Evolutionary conservation across 2,797 vertebrate species (phyloP), one percentile per base, ranked within the genome.

Genomic region (Martes flavigula): DNA sequence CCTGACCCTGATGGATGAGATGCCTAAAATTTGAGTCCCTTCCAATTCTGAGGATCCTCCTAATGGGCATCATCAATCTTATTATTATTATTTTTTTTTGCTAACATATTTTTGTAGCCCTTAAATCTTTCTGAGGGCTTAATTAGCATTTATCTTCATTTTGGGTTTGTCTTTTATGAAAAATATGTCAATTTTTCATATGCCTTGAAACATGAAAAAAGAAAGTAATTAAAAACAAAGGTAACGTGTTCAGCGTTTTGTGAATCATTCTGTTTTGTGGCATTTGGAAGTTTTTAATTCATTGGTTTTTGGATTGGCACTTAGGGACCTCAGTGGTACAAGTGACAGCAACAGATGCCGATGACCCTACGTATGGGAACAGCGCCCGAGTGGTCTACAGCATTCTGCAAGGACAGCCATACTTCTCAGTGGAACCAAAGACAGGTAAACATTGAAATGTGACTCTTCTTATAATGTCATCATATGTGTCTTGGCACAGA

Each of bases 361-460:
- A 99, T 95, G 99, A 99, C 96, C 99, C 99, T 23, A 99, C 99
- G 0, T 99, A 99, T 0, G 99, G 99, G 91, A 99, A 99, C 98
- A 99, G 99, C 0, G 99, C 99, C 97, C 99, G 99, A 88, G 99
- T 99, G 92, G 99, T 99, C 78, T 99, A 99, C 98, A 99, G 99
- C 97, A 99, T 99, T 98, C 98, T 99, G 35, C 99, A 99, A 70
- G 99, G 99, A 68, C 99, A 99, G 96, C 99, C 99, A 0, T 99
- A 99, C 97, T 99, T 99, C 98, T 99, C 99, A 0, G 99, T 99
- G 98, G 99, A 99, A 96, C 99, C 99, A 68, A 99, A 99, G 98
- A 99, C 99, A 98, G 99, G 99, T 99, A 98, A 97, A 30, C 32
- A 32, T 0, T 15, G 38, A 11, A 46, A 64, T 3, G 40, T 0